These are phyloP conservation scores for Latheticus oryzae DNA, from an alignment of 2,888 invertebrate species.

Conservation along the genomic window DNA sequence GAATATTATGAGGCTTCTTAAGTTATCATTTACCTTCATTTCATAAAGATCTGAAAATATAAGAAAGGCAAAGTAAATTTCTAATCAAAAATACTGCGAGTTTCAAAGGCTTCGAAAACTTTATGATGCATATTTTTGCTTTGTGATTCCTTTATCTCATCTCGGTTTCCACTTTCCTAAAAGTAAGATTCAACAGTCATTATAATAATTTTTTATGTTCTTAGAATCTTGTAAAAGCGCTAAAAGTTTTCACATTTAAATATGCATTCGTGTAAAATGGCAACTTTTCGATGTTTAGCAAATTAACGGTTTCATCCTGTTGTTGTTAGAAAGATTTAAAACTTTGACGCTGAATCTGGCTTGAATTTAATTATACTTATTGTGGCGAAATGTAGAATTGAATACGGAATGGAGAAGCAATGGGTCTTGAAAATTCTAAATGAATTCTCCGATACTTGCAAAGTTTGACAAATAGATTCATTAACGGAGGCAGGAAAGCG, in stretches of 20 bases:
- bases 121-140: slow-evolving; percentile 31
- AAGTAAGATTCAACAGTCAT: slow-evolving; percentile 9
- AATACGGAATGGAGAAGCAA: slow-evolving; percentile 40
- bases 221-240: too few species aligned
- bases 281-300: slow-evolving; percentile 20
- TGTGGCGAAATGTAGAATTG: slow-evolving; percentile 37
- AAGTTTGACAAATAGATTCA: slow-evolving; percentile 47
- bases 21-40: slow-evolving; percentile 19
- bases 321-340: slow-evolving; percentile 33
- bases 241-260: too few species aligned
- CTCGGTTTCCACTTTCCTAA: slow-evolving; percentile 25
- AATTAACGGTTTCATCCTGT: slow-evolving; percentile 25
- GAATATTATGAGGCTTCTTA: slow-evolving; percentile 20
- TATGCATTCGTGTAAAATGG: slow-evolving; percentile 1
- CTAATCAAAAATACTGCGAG: slow-evolving; percentile 37
- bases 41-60: slow-evolving; percentile 14
- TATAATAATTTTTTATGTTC: slow-evolving; percentile 24
- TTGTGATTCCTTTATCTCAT: slow-evolving; percentile 35
- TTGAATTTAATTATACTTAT: slow-evolving; percentile 42
- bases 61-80: slow-evolving; percentile 31
- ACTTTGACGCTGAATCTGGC: slow-evolving; percentile 27
- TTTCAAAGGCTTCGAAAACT: slow-evolving; percentile 35
- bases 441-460: slow-evolving; percentile 47
- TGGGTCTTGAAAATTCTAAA: slow-evolving; percentile 44
- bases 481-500: slow-evolving; percentile 42